Evolutionary conservation across 2,888 invertebrate genomes (phyloP).

Genomic region (Operophtera brumata): DNA sequence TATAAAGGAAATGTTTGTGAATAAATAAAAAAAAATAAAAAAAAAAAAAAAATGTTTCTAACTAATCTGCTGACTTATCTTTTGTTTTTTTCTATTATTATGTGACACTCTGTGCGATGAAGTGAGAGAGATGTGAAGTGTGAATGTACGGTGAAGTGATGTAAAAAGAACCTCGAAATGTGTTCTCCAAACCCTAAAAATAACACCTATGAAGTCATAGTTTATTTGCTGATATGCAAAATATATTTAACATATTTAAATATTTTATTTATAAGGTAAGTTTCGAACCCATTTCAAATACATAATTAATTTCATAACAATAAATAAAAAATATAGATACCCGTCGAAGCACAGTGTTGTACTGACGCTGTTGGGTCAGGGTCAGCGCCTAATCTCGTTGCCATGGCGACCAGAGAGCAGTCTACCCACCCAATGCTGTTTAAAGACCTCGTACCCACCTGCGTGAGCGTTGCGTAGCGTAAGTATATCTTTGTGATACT

Average conservation of each 20-base stretch:
- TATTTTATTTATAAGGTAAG: background rate
- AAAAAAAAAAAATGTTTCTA: too few relatives aligned
- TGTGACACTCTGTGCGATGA: too few relatives aligned
- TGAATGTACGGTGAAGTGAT: too few relatives aligned
- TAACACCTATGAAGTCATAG: too few relatives aligned
- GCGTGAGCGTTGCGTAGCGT: background rate
- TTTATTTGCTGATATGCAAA: too few relatives aligned
- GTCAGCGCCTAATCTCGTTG: background rate
- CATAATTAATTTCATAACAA: background rate
- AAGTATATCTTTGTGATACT: background rate
- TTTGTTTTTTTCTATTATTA: too few relatives aligned
- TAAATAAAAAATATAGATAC: background rate
- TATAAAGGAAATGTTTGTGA: too few relatives aligned
- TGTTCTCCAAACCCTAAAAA: too few relatives aligned
- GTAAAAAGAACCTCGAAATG: too few relatives aligned
- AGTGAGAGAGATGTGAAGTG: too few relatives aligned
- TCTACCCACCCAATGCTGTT: background rate
- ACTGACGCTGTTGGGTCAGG: constrained; percentile 2
- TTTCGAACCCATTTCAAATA: background rate
- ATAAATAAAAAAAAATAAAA: too few relatives aligned
- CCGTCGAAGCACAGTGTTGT: constrained; percentile 2
- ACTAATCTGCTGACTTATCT: too few relatives aligned
- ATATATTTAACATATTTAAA: background rate
- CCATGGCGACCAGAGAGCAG: background rate
- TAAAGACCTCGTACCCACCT: background rate